phyloP scores from a whole-genome alignment of 1,140 invertebrate genomes.

The Zaprionus camerounensis region DNA sequence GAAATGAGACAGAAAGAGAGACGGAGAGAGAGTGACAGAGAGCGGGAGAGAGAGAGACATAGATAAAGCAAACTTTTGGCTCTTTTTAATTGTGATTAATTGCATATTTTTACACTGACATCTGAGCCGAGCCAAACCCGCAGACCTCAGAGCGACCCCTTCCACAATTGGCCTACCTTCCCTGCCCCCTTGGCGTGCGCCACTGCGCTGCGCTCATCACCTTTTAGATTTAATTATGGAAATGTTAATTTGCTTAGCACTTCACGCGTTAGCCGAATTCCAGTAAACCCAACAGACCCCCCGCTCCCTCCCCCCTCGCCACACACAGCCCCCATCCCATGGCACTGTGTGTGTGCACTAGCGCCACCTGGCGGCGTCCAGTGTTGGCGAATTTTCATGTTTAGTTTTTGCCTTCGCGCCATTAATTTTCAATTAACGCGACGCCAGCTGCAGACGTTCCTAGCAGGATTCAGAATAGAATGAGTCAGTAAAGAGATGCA shows the following conservation, averaged over 20 bases:
- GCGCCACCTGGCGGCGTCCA: slow-evolving; percentile 56
- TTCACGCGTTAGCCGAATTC: slow-evolving; percentile 44
- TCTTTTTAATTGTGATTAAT: slow-evolving; percentile 65
- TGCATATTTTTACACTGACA: slow-evolving; percentile 50
- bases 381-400: slow-evolving; percentile 72
- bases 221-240: slow-evolving; percentile 75
- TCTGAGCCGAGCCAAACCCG: slow-evolving; percentile 11
- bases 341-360: background rate
- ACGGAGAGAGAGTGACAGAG: background rate
- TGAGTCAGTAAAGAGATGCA: background rate
- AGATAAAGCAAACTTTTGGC: slow-evolving; percentile 38
- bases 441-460: slow-evolving; percentile 64
- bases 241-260: slow-evolving; percentile 81
- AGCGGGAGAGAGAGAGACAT: background rate
- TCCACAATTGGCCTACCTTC: background rate
- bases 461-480: background rate
- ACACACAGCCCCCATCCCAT: background rate
- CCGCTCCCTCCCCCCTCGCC: too few relatives aligned
- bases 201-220: slow-evolving; percentile 55
- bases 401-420: slow-evolving; percentile 78
- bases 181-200: too few relatives aligned
- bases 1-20: background rate
- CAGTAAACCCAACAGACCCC: slow-evolving; percentile 6
- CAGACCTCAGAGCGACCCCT: background rate
- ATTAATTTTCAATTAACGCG: slow-evolving; percentile 83